A percentile compares a stretch with the other conserved stretches of the same genome.
Conservation (phyloP, 2,888 invertebrate species). For the Melitaea athalia region DNA sequence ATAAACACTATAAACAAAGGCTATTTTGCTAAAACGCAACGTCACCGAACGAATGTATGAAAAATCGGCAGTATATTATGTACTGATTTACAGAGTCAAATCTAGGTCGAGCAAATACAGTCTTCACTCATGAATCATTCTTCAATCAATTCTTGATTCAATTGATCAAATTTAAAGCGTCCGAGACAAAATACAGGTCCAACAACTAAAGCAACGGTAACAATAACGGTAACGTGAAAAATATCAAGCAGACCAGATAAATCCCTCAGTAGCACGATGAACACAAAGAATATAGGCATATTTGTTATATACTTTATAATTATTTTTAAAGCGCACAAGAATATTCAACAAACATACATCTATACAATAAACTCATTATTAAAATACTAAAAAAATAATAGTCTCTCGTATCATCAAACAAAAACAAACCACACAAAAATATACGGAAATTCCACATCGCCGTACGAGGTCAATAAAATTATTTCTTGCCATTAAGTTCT, state of each 20-base stretch:
- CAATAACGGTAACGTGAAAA: slow-evolving; percentile 74
- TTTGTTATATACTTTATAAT: slow-evolving; percentile 10
- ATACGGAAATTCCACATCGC: slow-evolving; percentile 53
- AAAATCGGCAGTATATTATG: not conserved
- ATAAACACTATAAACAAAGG: not conserved
- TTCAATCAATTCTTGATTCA: slow-evolving; percentile 43
- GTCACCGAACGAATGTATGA: not conserved
- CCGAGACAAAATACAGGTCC: slow-evolving; percentile 74
- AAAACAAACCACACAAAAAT: slow-evolving; percentile 44
- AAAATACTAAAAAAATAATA: slow-evolving; percentile 33
- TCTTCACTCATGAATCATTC: slow-evolving; percentile 36
- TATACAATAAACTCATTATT: not conserved
- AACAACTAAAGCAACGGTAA: slow-evolving; percentile 77
- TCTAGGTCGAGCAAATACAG: slow-evolving; percentile 51
- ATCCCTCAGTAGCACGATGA: slow-evolving; percentile 55
- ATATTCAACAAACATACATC: not conserved
- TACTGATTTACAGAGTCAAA: slow-evolving; percentile 50
- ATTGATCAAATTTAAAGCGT: slow-evolving; percentile 65
- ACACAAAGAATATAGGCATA: slow-evolving; percentile 24
- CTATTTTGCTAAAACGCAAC: not conserved
- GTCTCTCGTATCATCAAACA: slow-evolving; percentile 43
- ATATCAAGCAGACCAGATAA: slow-evolving; percentile 70
- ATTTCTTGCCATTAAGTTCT: slow-evolving; percentile 48
- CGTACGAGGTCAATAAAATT: slow-evolving; percentile 58
- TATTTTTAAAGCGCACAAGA: not conserved